phyloP scores from a whole-genome alignment of 2,113 vertebrate species.

The Geococcyx californianus region DNA sequence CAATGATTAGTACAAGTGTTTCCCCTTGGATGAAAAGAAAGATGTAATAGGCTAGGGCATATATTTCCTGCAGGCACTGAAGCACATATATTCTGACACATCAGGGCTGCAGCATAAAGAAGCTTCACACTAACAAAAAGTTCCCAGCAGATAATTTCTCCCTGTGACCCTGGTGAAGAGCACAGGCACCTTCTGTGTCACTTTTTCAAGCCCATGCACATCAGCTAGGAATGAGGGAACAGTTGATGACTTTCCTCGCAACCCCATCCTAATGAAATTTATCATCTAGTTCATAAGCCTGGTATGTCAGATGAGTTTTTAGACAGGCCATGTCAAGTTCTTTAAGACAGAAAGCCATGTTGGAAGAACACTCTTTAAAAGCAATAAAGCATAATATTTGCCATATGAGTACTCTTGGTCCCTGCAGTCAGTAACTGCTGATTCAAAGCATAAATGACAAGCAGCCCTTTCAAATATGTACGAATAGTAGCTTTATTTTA shows the following conservation, averaged over 20 bases:
- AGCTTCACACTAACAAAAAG: not conserved
- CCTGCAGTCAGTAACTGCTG: not conserved
- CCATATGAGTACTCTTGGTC: not conserved
- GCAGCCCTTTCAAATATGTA: not conserved
- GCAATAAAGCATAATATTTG: not conserved
- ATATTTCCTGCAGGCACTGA: not conserved
- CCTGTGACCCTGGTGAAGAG: not conserved
- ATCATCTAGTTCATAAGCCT: not conserved
- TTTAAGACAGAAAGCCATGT: not conserved
- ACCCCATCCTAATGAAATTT: not conserved
- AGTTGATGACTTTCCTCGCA: not conserved
- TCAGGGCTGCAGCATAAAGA: not conserved
- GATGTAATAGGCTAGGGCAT: not conserved
- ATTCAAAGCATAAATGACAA: not conserved
- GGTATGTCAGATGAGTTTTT: not conserved
- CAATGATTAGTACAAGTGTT: not conserved
- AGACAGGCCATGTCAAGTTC: not conserved
- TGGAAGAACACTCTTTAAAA: not conserved
- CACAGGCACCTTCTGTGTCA: not conserved
- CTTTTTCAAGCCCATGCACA: not conserved
- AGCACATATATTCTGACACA: not conserved
- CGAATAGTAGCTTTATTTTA: not conserved
- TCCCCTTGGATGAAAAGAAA: not conserved
- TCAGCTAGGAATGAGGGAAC: not conserved
- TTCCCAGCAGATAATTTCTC: not conserved